Evolutionary conservation across 2,113 vertebrate species (phyloP).

Genomic region (Andinoacara biseriatus): DNA sequence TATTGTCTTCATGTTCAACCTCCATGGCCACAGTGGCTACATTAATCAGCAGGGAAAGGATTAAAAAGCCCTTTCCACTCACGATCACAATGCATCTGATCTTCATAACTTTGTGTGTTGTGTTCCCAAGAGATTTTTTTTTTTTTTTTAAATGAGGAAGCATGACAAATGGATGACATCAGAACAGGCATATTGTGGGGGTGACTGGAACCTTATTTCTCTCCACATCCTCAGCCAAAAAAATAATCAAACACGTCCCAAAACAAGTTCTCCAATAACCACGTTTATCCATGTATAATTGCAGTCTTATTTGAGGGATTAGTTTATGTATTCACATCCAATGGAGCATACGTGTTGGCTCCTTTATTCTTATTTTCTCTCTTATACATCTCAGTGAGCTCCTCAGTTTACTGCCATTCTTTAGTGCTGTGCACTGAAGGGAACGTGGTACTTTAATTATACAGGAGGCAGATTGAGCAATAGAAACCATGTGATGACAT

Average conservation of each 20-base stretch:
- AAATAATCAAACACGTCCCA: conserved; percentile 59
- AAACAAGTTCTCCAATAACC: conserved; percentile 54
- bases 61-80: conserved; percentile 51
- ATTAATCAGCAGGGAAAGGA: conserved; percentile 55
- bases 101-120: conserved; percentile 1
- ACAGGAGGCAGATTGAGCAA: conserved; percentile 40
- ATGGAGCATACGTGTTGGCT: conserved; percentile 8
- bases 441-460: conserved; percentile 59
- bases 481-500: conserved; percentile 60
- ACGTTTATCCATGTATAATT: conserved; percentile 58
- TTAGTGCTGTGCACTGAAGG: conserved; percentile 31
- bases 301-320: conserved; percentile 40
- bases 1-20: conserved; percentile 47
- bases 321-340: conserved; percentile 22
- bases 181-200: conserved; percentile 40
- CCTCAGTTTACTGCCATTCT: conserved; percentile 44
- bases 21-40: conserved; percentile 21
- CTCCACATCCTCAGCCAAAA: conserved; percentile 36
- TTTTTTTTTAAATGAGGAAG: conserved; percentile 43
- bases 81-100: conserved; percentile 32
- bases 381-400: conserved; percentile 28
- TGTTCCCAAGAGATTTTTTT: conserved; percentile 13
- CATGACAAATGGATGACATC: conserved; percentile 71
- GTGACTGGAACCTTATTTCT: conserved; percentile 59
- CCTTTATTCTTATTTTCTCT: conserved; percentile 34